Evolutionary conservation across 1,140 invertebrate species (phyloP).

Genomic region (Teleogryllus occipitalis): DNA sequence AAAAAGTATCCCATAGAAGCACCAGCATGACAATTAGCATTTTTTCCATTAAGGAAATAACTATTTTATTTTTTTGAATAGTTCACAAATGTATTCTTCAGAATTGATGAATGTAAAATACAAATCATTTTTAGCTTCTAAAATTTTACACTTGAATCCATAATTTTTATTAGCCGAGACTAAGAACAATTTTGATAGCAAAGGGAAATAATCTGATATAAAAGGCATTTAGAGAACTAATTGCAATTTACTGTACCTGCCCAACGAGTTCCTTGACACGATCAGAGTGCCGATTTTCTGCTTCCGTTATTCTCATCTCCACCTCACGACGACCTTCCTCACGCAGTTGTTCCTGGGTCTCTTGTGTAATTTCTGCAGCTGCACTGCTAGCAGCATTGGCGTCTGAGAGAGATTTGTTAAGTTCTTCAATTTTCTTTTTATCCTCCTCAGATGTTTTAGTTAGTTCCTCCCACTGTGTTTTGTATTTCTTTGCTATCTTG

Average conservation of each 20-base stretch:
- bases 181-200: no score
- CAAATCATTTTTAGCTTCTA: no score
- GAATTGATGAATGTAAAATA: no score
- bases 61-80: no score
- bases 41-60: no score
- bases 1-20: no score
- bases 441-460: conserved; percentile 54
- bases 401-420: conserved; percentile 36
- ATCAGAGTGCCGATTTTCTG: conserved; percentile 20
- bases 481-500: conserved; percentile 88
- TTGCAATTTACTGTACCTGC: conserved; percentile 16
- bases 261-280: conserved; percentile 51
- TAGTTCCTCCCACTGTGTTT: conserved; percentile 71
- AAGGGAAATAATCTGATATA: no score
- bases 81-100: no score
- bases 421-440: conserved; percentile 43
- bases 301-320: conserved; percentile 27
- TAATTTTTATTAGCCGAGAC: no score
- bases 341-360: conserved; percentile 37
- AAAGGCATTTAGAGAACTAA: no score
- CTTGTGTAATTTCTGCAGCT: conserved; percentile 34
- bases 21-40: no score
- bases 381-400: conserved; percentile 36
- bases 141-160: no score
- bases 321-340: conserved; percentile 45